phyloP scores from a whole-genome alignment of 2,797 vertebrate species.

The Cynopterus sphinx region DNA sequence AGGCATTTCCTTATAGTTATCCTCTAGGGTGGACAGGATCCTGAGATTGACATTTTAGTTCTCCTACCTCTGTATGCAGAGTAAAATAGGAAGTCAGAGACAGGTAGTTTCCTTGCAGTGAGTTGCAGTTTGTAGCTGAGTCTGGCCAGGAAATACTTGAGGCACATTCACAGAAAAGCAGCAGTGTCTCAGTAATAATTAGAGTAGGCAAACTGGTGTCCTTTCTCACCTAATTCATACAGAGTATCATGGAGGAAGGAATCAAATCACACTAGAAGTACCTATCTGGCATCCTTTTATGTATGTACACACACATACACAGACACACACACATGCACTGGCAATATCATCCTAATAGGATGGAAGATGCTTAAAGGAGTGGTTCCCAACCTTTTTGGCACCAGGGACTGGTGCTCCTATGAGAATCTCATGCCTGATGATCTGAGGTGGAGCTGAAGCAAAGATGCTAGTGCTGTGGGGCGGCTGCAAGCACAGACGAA shows the following conservation, averaged over 20 bases:
- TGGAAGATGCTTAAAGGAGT: not conserved
- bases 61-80: not conserved
- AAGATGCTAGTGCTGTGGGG: too few species aligned
- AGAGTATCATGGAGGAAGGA: not conserved
- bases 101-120: not conserved
- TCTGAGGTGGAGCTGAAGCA: too few species aligned
- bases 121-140: not conserved
- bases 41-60: not conserved
- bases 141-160: not conserved
- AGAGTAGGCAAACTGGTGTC: not conserved
- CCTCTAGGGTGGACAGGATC: not conserved
- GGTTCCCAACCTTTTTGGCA: too few species aligned
- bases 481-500: too few species aligned
- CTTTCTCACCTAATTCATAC: not conserved
- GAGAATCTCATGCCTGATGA: too few species aligned
- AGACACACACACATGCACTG: not conserved
- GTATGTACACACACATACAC: not conserved
- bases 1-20: not conserved
- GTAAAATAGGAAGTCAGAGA: not conserved
- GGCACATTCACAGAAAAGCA: not conserved
- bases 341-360: not conserved
- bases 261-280: constrained; percentile 36
- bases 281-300: not conserved
- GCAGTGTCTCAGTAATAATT: not conserved
- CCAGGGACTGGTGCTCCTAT: too few species aligned